Evolutionary conservation across 2,888 invertebrate genomes (phyloP).

Genomic region (Lumbricus terrestris): DNA sequence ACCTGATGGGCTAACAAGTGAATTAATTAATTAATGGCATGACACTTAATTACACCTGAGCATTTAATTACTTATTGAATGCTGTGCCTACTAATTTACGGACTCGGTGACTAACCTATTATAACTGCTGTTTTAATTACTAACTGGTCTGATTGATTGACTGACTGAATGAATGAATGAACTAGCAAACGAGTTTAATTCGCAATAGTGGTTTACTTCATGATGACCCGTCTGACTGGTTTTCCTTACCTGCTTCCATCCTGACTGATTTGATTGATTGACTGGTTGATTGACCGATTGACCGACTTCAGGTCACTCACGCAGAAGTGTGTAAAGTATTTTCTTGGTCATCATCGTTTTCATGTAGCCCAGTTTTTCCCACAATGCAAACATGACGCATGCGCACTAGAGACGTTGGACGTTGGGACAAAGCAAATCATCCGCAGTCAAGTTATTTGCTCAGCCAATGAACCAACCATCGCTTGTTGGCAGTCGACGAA

Average conservation of each 20-base stretch:
- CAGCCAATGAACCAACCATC: not conserved
- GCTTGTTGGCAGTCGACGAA: not conserved
- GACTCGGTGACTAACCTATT: no score
- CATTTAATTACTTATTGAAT: no score
- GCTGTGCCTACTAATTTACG: no score
- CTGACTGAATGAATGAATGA: not conserved
- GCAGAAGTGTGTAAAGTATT: not conserved
- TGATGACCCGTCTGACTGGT: not conserved
- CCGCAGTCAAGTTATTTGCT: not conserved
- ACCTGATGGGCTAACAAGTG: no score
- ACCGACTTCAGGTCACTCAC: not conserved
- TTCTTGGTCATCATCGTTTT: not conserved
- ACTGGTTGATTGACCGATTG: no score
- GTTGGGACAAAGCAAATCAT: not conserved
- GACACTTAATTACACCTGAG: no score
- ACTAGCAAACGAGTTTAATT: not conserved
- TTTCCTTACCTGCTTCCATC: no score
- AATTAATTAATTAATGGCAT: no score
- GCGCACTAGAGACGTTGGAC: not conserved
- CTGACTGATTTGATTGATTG: no score
- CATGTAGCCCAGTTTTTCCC: not conserved
- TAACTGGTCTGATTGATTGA: no score
- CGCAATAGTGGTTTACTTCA: not conserved
- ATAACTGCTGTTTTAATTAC: no score
- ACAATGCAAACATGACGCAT: not conserved